Percentiles rank a stretch among this genome's conserved stretches.
Evolutionary conservation across 2,888 invertebrate species (phyloP).

Genomic region (Drosophila testacea): DNA sequence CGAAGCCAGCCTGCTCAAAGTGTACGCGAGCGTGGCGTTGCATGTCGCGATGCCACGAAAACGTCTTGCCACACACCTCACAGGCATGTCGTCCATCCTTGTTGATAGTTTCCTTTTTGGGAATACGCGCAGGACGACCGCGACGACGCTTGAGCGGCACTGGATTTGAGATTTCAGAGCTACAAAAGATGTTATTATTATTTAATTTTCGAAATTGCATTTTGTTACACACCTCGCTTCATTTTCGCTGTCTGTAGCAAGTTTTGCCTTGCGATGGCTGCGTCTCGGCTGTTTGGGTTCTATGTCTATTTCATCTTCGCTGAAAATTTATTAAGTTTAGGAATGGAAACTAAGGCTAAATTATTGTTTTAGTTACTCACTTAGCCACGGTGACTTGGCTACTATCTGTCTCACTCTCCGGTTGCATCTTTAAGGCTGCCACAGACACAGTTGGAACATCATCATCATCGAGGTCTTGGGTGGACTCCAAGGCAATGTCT

Average conservation of each 20-base stretch:
- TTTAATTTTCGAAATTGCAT: background rate
- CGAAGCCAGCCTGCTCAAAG: constrained; percentile 61
- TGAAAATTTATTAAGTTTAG: background rate
- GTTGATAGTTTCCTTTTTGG: constrained; percentile 41
- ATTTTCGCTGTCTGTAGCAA: constrained; percentile 36
- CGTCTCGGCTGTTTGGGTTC: constrained; percentile 40
- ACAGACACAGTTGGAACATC: background rate
- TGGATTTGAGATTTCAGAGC: background rate
- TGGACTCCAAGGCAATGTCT: constrained; percentile 31
- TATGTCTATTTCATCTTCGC: constrained; percentile 22
- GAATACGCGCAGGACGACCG: constrained; percentile 59
- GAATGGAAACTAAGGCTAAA: background rate
- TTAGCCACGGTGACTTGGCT: constrained; percentile 3
- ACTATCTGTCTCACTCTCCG: constrained; percentile 42
- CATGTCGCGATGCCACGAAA: constrained; percentile 82
- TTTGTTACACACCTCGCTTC: constrained; percentile 33
- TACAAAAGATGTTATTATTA: background rate
- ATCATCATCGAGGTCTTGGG: constrained; percentile 5
- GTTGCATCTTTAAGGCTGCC: constrained; percentile 39
- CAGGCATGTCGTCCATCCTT: constrained; percentile 74
- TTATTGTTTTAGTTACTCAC: constrained; percentile 23
- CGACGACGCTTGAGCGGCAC: constrained; percentile 59
- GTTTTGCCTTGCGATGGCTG: constrained; percentile 47
- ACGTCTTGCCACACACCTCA: constrained; percentile 79
- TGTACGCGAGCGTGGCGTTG: constrained; percentile 80